Evolutionary conservation across 2,888 invertebrate genomes (phyloP).

Genomic region (Megalurothrips usitatus): DNA sequence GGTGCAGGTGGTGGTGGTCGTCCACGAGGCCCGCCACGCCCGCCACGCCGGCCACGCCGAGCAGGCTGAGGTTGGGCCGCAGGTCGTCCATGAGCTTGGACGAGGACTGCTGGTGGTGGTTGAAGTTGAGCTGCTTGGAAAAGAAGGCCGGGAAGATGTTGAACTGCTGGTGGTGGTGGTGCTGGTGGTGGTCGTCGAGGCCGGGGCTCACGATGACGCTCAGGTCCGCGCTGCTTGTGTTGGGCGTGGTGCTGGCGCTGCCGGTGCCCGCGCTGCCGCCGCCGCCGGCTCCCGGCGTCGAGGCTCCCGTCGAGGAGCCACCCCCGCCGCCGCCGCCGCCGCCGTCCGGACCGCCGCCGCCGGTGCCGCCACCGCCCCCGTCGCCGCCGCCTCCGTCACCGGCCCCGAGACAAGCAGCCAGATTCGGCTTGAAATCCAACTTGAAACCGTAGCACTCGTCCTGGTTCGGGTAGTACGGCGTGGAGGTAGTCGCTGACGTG

Average conservation of each 20-base stretch:
- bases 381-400: conserved; percentile 42
- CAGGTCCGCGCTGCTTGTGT: conserved; percentile 3
- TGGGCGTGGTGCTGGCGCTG: neutral
- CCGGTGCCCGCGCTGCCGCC: conserved; percentile 23
- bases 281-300: conserved; percentile 35
- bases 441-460: conserved; percentile 36
- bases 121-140: conserved; percentile 80
- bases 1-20: conserved; percentile 63
- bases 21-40: conserved; percentile 74
- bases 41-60: conserved; percentile 72
- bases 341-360: conserved; percentile 43
- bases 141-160: conserved; percentile 89
- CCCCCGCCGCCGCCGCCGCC: conserved; percentile 39
- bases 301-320: conserved; percentile 45
- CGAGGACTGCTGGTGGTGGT: conserved; percentile 36
- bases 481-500: conserved; percentile 4
- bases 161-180: conserved; percentile 61
- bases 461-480: conserved; percentile 14
- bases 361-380: conserved; percentile 41
- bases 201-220: conserved; percentile 26
- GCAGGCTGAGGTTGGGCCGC: conserved; percentile 72
- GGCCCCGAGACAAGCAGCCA: conserved; percentile 44
- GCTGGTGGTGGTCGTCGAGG: conserved; percentile 34
- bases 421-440: conserved; percentile 40
- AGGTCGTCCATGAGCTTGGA: conserved; percentile 80